A percentile compares a stretch with the other conserved stretches of the same genome.
Conservation (phyloP, 1,140 invertebrate species). For the Ericerus pela region DNA sequence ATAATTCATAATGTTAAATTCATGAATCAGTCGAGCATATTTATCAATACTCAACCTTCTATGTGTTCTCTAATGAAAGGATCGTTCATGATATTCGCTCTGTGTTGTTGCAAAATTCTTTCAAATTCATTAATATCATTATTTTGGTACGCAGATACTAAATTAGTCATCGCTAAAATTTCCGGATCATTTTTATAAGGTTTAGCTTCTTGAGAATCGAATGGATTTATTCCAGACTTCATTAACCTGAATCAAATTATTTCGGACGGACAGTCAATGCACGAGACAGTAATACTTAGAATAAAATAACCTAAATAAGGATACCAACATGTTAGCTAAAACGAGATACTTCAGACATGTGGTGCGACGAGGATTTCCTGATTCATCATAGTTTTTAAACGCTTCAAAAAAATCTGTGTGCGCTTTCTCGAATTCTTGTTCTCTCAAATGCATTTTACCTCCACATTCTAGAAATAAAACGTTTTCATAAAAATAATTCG, state of each 20-base stretch:
- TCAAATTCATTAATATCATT: slow-evolving; percentile 99
- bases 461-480: slow-evolving; percentile 69
- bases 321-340: slow-evolving; percentile 82
- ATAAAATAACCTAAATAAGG: neutral
- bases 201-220: slow-evolving; percentile 99
- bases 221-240: slow-evolving; percentile 99
- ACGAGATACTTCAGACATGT: slow-evolving; percentile 98
- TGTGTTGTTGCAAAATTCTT: slow-evolving; percentile 85
- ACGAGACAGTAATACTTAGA: neutral
- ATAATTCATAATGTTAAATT: no score
- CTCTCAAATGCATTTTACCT: slow-evolving; percentile 98
- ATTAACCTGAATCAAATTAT: slow-evolving; percentile 55
- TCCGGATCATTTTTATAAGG: slow-evolving; percentile 99
- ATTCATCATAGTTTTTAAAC: slow-evolving; percentile 99
- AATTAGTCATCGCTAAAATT: slow-evolving; percentile 97
- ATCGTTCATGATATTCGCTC: slow-evolving; percentile 97
- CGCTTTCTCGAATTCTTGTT: slow-evolving; percentile 97
- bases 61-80: slow-evolving; percentile 98
- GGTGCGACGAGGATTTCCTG: slow-evolving; percentile 89
- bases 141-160: slow-evolving; percentile 96
- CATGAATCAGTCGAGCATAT: neutral
- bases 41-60: slow-evolving; percentile 46
- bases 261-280: neutral
- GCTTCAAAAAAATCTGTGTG: slow-evolving; percentile 99
- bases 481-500: neutral